Evolutionary conservation across 92 coral and sea anemone species (phyloP).

Genomic region (Palythoa grandis): DNA sequence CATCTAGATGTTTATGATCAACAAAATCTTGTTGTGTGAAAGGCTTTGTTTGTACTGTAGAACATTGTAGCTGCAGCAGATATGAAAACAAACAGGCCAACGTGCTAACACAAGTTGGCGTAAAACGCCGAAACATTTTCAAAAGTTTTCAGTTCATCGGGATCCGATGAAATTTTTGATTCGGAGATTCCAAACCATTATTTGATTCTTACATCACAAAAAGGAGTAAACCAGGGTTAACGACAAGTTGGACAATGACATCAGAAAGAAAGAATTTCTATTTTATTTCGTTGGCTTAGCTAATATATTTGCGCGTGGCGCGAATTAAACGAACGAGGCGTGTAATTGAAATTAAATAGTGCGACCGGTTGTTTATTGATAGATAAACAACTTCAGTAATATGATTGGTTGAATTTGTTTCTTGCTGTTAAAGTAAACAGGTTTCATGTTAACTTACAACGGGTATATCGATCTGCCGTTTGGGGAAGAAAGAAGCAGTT

Average conservation of each 20-base stretch:
- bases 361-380: conserved; percentile 59
- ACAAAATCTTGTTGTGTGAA: conserved; percentile 61
- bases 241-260: conserved; percentile 65
- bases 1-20: conserved; percentile 69
- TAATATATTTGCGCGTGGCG: conserved; percentile 70
- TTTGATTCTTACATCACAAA: conserved; percentile 90
- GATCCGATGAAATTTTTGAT: conserved; percentile 59
- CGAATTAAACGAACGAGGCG: conserved; percentile 61
- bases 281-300: conserved; percentile 71
- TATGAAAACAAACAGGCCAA: conserved; percentile 55
- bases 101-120: conserved; percentile 80
- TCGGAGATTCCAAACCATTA: conserved; percentile 76
- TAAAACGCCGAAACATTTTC: conserved; percentile 90
- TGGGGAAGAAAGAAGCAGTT: not conserved
- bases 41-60: conserved; percentile 74
- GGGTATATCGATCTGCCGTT: not conserved
- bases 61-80: conserved; percentile 43
- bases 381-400: conserved; percentile 16
- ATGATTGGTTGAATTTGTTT: conserved; percentile 20
- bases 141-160: conserved; percentile 84
- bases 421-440: conserved; percentile 40
- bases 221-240: conserved; percentile 56
- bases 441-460: conserved; percentile 18
- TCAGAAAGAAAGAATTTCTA: conserved; percentile 75
- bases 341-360: conserved; percentile 72